Conservation (phyloP, 2,113 vertebrate species). For the Gopherus flavomarginatus region DNA sequence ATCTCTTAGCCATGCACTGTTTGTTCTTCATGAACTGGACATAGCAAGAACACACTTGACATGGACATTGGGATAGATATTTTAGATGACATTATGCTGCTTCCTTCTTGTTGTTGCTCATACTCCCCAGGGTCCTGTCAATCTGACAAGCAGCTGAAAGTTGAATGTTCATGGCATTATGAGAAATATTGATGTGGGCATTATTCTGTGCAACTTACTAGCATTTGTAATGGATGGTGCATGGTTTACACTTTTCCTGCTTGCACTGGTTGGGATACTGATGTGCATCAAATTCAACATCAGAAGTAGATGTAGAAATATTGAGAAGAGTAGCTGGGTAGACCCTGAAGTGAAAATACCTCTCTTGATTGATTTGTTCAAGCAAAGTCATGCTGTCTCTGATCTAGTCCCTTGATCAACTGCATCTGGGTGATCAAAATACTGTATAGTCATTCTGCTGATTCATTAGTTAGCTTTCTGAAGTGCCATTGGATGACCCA, state of each 20-base stretch:
- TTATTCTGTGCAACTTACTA: rapidly evolving
- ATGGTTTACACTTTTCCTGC: rapidly evolving
- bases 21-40: background rate
- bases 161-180: background rate
- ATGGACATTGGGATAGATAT: rapidly evolving
- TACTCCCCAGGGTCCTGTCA: background rate
- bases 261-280: rapidly evolving
- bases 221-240: rapidly evolving
- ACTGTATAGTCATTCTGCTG: background rate
- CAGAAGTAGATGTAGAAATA: rapidly evolving
- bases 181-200: background rate
- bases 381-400: background rate
- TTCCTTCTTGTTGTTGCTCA: background rate
- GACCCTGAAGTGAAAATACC: background rate
- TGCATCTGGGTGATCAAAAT: background rate
- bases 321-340: background rate
- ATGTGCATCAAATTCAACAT: rapidly evolving
- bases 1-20: background rate
- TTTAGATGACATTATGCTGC: background rate
- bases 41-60: background rate
- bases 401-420: background rate
- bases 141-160: background rate
- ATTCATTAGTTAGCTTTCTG: background rate
- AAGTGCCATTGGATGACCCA: background rate
- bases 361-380: background rate